Base-by-base conservation (phyloP, 2,888 invertebrate genomes). In the Pachycephus smyrnensis region DNA sequence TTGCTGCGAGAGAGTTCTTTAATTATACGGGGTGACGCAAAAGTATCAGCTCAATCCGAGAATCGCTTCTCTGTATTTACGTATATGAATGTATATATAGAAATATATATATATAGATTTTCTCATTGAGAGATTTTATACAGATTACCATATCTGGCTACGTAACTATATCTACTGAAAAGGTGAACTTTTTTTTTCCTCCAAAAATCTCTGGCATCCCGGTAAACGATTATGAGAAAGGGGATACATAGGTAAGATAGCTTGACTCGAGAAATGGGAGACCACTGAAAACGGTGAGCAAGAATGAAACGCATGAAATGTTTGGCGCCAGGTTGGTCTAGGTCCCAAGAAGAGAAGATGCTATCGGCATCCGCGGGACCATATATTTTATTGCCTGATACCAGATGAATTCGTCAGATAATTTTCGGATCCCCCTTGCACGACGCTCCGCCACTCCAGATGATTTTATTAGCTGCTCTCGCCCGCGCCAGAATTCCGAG, bases 361-460 rank as follows among this genome's bases (percentile, higher is more conserved):
- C 80, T 85, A 90, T 90, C 90, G 86, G 80, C 81, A 84, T 83
- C 82, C 82, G 79, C 84, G 82, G 82, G 82, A 85, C 83, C 84
- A 83, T 84, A 86, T 83, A 86, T 87, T 89, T 91, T 91, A 91
- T 91, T 90, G 89, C 90, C 87, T 88, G 90, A 90, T 90, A 73
- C 87, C 88, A 88, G 90, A 89, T 89, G 89, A 86, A 90, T 90
- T 90, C 90, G 89, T 91, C 88, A 90, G 90, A 90, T 90, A 88
- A 89, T 88, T 87, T 81, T 73, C 77, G 75, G 76, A 77, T 77
- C 73, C 76, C 76, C 55, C 33, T 77, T 76, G 69, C 11, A 4
- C 32, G 12, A 30, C 69, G 23, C 76, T 31, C 55, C 73, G 35
- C 77, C 79, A 74, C 75, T 74, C 73, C 75, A 33, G 85, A 89